A percentile compares a stretch with the other conserved stretches of the same genome.
Conservation (phyloP, 2,797 vertebrate species). For the Pogoniulus pusillus region DNA sequence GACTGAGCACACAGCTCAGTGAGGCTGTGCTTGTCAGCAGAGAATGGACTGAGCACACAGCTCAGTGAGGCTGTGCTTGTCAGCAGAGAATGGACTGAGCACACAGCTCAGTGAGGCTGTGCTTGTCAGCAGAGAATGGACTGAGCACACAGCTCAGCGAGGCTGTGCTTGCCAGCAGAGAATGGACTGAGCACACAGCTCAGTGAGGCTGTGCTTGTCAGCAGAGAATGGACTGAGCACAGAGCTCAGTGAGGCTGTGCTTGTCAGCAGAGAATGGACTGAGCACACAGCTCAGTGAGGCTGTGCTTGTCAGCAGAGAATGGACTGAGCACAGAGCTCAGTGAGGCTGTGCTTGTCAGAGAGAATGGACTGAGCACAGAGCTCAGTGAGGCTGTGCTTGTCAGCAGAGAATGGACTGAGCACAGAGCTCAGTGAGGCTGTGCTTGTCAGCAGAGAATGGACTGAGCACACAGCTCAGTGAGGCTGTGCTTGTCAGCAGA, state of each 20-base stretch:
- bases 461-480: not conserved
- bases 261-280: slow-evolving; percentile 30
- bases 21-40: slow-evolving; percentile 9
- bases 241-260: not conserved
- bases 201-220: not conserved
- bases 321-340: not conserved
- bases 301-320: slow-evolving; percentile 21
- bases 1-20: not conserved
- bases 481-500: slow-evolving; percentile 9
- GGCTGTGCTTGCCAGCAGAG: slow-evolving; percentile 19
- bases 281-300: not conserved
- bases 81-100: not conserved
- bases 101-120: not conserved
- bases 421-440: not conserved
- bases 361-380: not conserved
- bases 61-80: not conserved
- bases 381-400: not conserved
- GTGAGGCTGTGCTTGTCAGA: slow-evolving; percentile 9
- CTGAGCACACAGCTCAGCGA: not conserved
- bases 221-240: not conserved
- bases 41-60: not conserved
- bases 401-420: slow-evolving; percentile 8
- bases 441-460: slow-evolving; percentile 34
- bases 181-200: not conserved
- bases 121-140: slow-evolving; percentile 34